Conservation (phyloP, 2,113 vertebrate genomes). For the Propithecus coquereli region DNA sequence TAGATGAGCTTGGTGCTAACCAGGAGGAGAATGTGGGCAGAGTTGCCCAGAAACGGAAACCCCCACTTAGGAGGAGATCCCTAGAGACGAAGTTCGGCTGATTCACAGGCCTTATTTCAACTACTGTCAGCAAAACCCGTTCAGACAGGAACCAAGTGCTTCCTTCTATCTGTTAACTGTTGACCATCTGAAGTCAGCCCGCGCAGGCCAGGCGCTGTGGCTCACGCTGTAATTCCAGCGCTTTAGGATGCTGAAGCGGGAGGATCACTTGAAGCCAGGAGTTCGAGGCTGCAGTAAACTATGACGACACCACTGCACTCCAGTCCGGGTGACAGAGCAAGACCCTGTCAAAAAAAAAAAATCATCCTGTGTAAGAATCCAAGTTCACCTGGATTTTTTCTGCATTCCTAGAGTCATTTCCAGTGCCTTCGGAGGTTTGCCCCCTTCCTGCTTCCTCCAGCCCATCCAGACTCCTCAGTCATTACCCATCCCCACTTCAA, state of each 20-base stretch:
- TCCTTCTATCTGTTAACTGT: background rate
- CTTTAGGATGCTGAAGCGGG: too few species aligned
- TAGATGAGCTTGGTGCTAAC: background rate
- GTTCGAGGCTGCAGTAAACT: too few species aligned
- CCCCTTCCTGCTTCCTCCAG: background rate
- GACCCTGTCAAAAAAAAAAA: background rate
- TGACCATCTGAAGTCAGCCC: background rate
- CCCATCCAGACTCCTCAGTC: background rate
- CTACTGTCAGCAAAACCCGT: background rate
- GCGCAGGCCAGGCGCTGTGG: too few species aligned
- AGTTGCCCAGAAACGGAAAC: background rate
- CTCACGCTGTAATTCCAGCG: too few species aligned
- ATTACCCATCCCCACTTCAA: background rate
- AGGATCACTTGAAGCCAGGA: too few species aligned
- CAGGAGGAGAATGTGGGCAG: background rate
- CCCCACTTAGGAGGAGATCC: background rate
- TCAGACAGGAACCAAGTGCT: background rate
- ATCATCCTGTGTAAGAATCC: background rate
- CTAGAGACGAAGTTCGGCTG: background rate
- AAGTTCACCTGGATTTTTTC: background rate
- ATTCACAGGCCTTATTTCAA: background rate
- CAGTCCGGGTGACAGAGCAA: too few species aligned
- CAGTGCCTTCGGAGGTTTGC: background rate
- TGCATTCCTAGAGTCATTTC: background rate
- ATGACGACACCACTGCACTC: too few species aligned